Percentiles rank a stretch among this genome's conserved stretches.
phyloP scores from a whole-genome alignment of 2,888 invertebrate genomes.

The Suillia variegata region DNA sequence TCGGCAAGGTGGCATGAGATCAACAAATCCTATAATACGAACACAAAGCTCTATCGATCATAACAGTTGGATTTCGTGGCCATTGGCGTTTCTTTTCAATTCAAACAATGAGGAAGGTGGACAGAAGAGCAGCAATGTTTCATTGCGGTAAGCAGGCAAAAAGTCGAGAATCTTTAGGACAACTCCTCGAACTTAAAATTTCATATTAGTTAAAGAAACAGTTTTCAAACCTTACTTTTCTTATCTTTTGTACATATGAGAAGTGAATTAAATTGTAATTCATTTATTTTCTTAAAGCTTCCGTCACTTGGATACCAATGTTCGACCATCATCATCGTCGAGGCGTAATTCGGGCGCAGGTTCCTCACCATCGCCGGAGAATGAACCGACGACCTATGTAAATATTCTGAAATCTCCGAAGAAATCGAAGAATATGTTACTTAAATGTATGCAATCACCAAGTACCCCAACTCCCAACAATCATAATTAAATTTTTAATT shows the following conservation, averaged over 20 bases:
- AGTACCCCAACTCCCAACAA: constrained; percentile 39
- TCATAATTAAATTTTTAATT: constrained; percentile 39
- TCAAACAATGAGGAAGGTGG: constrained; percentile 68
- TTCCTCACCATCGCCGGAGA: constrained; percentile 68
- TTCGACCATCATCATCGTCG: constrained; percentile 72
- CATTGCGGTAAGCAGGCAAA: constrained; percentile 71
- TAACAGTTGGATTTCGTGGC: constrained; percentile 90
- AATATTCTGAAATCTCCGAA: constrained; percentile 62
- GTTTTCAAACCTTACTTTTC: background rate
- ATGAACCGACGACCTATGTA: constrained; percentile 52
- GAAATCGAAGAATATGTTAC: constrained; percentile 61
- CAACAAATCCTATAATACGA: constrained; percentile 58
- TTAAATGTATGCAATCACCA: constrained; percentile 55
- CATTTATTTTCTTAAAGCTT: constrained; percentile 67
- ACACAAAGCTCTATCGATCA: constrained; percentile 64
- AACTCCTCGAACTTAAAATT: background rate
- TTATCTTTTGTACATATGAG: no score
- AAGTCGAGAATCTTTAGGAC: constrained; percentile 4
- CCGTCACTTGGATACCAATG: constrained; percentile 85
- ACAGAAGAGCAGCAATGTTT: constrained; percentile 66
- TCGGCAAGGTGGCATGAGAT: no score
- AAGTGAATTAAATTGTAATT: background rate
- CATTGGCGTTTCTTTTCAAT: constrained; percentile 85
- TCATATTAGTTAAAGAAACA: no score
- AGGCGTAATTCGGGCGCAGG: constrained; percentile 69